Base-by-base conservation (phyloP, 2,797 vertebrate species). In the Arremon aurantiirostris region DNA sequence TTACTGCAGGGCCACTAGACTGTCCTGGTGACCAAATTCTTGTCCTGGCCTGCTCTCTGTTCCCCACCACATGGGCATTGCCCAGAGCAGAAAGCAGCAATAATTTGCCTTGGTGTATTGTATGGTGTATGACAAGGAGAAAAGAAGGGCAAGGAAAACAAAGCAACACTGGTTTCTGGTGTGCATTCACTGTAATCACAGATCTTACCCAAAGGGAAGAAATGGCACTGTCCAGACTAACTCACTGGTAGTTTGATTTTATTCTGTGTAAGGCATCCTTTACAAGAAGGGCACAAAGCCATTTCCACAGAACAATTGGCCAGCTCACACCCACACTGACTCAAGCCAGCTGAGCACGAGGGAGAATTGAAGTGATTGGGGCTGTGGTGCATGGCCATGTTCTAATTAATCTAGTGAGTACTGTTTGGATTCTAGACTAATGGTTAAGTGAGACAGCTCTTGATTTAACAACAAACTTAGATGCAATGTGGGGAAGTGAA, bases 51-150 rank as follows among this genome's bases (percentile, higher is more conserved):
- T 79, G 11, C 30, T 56, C 2, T 55, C 34, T 49, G 57, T 68
- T 86, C 18, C 11, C 12, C 4, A 53, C 47, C 2, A 12, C 0
- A 0, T 42, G 15, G 6, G 14, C 42, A 28, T 46, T 94, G 57
- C 22, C 41, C 32, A 14, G 46, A 55, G n/a, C 23, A 59, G 63
- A 63, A 93, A 77, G 41, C 28, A 63, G 27, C 0, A 0, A 12
- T 52, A 12, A 2, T 52, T 86, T 44, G 5, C 39, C 82, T 55
- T 41, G 14, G 3, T 63, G 12, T 52, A 5, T 28, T 70, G 7
- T 56, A 8, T 2, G 4, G 17, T 27, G 3, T 18, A 26, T 27
- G 17, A 55, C 6, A 46, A 79, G 30, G 35, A 41, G 27, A 64
- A 71, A 83, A 82, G 34, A 35, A 88, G 2, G 14, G 27, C 35